Base-by-base conservation (phyloP, 2,888 invertebrate species). In the Leucophenga montana region DNA sequence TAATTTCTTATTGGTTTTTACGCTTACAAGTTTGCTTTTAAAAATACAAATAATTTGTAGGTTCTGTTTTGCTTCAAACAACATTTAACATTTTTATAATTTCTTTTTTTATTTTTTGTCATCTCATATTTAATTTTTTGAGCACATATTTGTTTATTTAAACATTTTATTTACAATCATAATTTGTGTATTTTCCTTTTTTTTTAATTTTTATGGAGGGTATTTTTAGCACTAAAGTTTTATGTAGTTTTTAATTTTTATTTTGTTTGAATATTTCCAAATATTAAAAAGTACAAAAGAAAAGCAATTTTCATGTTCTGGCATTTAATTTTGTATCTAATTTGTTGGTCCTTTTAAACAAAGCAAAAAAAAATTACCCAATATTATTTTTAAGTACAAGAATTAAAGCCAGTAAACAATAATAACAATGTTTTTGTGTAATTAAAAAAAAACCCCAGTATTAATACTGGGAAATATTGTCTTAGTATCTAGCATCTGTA, bases 261-360 rank as follows among this genome's bases (percentile, higher is more conserved):
- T 68, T 39, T 59, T 66, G 59, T 16, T 66, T 56, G 46, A 27
- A 22, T 64, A 20, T 57, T n/a, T 48, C 8, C 39, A 39, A 39
- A 39, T 39, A 39, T 39, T 39, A 11, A 39, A 39, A 39, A 39
- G 11, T 27, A 27, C 4, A 3, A 20, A 54, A 56, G 1, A 14
- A 16, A 57, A 11, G 11, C 11, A 39, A 1, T 57, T 48, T 65
- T 66, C n/a, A 66, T 50, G 39, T 3, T 39, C 9, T 39, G 39
- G 11, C 8, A 5, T 39, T 5, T 11, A 8, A 39, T n/a, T n/a
- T n/a, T n/a, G n/a, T 39, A 44, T 46, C n/a, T 1, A 18, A 1
- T 48, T 46, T 72, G 73, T 81, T 81, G 81, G 81, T 81, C 81
- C 83, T 79, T 84, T 71, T 57, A 81, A 81, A 82, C 71, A 22